phyloP scores from a whole-genome alignment of 2,113 vertebrate species.

The Romanogobio albipinnatus region DNA sequence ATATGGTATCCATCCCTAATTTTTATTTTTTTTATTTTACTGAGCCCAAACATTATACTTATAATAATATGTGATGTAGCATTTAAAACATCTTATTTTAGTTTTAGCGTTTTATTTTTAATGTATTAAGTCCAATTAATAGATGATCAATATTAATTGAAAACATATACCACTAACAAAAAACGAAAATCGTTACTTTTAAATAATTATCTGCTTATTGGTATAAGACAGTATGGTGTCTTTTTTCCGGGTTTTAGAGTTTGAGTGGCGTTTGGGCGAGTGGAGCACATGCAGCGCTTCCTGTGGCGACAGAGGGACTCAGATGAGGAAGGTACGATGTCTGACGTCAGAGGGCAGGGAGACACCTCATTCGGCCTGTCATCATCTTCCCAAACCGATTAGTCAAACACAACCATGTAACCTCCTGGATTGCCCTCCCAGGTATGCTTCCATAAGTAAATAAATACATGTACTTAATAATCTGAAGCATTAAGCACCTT shows the following conservation, averaged over 20 bases:
- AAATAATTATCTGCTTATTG: background rate
- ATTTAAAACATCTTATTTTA: no score
- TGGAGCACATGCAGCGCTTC: slow-evolving; percentile 84
- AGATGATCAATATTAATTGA: background rate
- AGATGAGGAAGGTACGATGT: slow-evolving; percentile 73
- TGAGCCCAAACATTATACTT: no score
- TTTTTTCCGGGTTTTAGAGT: slow-evolving; percentile 68
- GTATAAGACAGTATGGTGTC: background rate
- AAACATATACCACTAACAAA: background rate
- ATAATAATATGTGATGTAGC: no score
- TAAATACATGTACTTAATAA: background rate
- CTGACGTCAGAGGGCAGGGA: slow-evolving; percentile 62
- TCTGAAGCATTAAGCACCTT: no score
- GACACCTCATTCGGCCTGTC: slow-evolving; percentile 74
- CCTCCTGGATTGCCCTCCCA: slow-evolving; percentile 80
- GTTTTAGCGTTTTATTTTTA: no score
- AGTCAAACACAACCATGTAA: slow-evolving; percentile 76
- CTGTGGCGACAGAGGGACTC: slow-evolving; percentile 82
- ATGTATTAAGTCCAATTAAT: background rate
- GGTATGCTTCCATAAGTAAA: slow-evolving; percentile 67
- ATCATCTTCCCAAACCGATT: slow-evolving; percentile 72
- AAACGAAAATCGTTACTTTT: background rate
- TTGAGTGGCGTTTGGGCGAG: slow-evolving; percentile 77
- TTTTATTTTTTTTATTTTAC: no score
- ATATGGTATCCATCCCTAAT: no score